Conservation (phyloP, 2,888 invertebrate genomes). For the Drosophila sordidapex region DNA sequence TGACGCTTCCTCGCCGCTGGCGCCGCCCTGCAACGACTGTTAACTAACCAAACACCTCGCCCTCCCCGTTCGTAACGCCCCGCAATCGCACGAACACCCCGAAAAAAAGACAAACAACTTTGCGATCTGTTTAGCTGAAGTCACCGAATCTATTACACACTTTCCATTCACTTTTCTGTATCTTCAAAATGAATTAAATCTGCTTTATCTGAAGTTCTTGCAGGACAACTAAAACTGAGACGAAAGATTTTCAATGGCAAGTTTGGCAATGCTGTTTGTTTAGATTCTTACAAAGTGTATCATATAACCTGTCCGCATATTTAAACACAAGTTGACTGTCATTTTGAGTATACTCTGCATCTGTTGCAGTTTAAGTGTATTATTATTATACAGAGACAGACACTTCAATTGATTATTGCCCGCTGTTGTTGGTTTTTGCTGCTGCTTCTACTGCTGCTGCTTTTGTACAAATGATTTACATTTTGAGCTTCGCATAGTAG, state of each 20-base stretch:
- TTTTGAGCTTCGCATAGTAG: conserved; percentile 56
- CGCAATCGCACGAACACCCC: conserved; percentile 37
- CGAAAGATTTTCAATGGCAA: neutral
- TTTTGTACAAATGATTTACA: conserved; percentile 72
- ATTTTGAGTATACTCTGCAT: neutral
- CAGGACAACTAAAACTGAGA: neutral
- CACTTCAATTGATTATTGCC: conserved; percentile 78
- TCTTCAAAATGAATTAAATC: neutral
- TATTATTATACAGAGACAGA: conserved; percentile 58
- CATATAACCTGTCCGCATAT: neutral
- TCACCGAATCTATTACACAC: conserved; percentile 32
- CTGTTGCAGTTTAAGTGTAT: conserved; percentile 28
- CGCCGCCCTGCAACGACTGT: conserved; percentile 42
- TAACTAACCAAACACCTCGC: conserved; percentile 69
- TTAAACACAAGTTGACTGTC: neutral
- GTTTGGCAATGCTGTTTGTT: neutral
- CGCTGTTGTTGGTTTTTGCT: conserved; percentile 44
- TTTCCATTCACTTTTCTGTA: conserved; percentile 1
- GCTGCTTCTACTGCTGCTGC: conserved; percentile 21
- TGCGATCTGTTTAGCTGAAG: neutral
- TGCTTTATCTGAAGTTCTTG: too few species aligned
- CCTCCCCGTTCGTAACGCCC: conserved; percentile 30
- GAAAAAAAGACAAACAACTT: conserved; percentile 44
- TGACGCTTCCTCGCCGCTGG: conserved; percentile 14
- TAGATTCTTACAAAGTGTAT: neutral